A percentile compares a stretch with the other conserved stretches of the same genome.
phyloP scores from a whole-genome alignment of 2,888 invertebrate species.

The Drosophila lacicola region DNA sequence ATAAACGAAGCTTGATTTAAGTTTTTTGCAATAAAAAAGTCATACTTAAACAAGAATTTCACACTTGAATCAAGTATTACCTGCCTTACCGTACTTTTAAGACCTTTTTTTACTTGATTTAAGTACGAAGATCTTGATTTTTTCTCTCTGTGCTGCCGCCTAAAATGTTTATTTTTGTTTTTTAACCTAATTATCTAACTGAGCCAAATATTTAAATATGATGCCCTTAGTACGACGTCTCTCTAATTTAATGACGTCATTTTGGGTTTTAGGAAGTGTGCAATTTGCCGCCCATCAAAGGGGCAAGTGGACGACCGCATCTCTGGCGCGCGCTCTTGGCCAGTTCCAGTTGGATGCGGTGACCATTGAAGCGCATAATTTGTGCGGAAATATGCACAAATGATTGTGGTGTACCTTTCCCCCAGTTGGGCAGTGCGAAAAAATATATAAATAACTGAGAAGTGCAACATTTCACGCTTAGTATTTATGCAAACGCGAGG shows the following conservation, averaged over 20 bases:
- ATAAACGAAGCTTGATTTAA: no score
- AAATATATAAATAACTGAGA: slow-evolving; percentile 76
- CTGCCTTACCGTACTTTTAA: no score
- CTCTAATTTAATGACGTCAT: slow-evolving; percentile 45
- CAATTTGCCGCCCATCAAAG: slow-evolving; percentile 41
- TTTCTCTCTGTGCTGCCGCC: no score
- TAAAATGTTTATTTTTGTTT: no score
- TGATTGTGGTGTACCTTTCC: slow-evolving; percentile 50
- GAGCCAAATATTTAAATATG: no score
- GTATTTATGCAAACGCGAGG: slow-evolving; percentile 56
- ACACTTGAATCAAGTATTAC: no score
- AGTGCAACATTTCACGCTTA: slow-evolving; percentile 81
- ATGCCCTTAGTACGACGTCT: not conserved
- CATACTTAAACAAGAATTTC: no score
- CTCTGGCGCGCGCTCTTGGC: slow-evolving; percentile 34
- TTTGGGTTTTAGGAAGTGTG: slow-evolving; percentile 44
- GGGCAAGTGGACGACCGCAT: slow-evolving; percentile 50
- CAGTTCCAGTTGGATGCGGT: slow-evolving; percentile 64
- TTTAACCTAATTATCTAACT: no score
- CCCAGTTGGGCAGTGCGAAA: slow-evolving; percentile 3
- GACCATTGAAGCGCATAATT: slow-evolving; percentile 76
- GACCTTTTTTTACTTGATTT: no score
- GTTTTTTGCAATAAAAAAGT: no score
- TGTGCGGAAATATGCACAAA: slow-evolving; percentile 75
- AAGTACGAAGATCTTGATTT: no score